phyloP scores from a whole-genome alignment of 2,113 vertebrate species.

The Sitta europaea region DNA sequence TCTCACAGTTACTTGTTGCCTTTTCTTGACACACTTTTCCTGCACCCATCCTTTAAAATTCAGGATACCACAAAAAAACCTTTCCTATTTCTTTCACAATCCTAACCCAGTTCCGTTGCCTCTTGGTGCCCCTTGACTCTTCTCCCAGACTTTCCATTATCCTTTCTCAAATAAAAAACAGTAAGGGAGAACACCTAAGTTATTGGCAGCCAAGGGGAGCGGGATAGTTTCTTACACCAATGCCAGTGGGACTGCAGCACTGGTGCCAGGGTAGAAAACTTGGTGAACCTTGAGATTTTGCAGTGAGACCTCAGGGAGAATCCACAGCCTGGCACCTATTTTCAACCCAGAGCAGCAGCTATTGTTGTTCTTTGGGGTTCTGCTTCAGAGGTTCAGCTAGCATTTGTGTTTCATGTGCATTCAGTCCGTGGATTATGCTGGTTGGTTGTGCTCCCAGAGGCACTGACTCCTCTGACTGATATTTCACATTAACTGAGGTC shows the following conservation, averaged over 20 bases:
- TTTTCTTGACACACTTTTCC: background rate
- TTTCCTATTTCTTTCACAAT: background rate
- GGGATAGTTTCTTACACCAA: accelerated
- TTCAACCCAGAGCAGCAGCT: background rate
- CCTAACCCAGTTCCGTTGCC: background rate
- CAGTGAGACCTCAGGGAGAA: background rate
- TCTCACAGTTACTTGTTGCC: background rate
- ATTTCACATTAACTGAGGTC: background rate
- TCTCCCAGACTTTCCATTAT: background rate
- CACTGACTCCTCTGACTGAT: background rate
- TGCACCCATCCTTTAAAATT: background rate
- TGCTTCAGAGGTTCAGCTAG: background rate
- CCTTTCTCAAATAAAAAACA: background rate
- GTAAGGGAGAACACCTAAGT: background rate
- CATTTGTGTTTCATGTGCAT: accelerated
- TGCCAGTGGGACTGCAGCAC: background rate
- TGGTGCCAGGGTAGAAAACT: background rate
- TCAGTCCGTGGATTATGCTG: background rate
- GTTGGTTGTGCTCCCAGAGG: background rate
- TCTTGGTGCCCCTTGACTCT: background rate
- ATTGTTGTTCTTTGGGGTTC: background rate
- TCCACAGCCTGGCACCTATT: background rate
- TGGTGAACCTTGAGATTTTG: background rate
- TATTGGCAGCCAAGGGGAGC: background rate
- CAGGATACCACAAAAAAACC: background rate